Percentiles rank a stretch among this genome's conserved stretches.
phyloP scores from a whole-genome alignment of 2,888 invertebrate species.

The Amphipoea lucens region DNA sequence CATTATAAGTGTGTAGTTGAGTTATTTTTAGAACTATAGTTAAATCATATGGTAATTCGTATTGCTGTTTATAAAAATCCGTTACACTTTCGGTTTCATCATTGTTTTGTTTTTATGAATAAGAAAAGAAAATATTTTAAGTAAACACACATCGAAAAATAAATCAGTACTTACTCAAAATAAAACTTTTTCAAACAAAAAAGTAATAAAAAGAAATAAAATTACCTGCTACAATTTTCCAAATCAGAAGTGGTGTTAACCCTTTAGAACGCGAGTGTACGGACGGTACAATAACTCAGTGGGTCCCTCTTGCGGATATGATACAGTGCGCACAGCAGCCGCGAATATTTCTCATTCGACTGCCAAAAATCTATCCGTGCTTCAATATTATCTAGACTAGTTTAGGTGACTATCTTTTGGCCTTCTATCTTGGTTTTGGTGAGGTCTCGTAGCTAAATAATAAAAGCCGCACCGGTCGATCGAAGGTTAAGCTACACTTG shows the following conservation, averaged over 20 bases:
- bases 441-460: background rate
- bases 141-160: background rate
- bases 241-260: constrained; percentile 1
- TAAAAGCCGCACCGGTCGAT: background rate
- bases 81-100: background rate
- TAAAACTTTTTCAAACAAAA: background rate
- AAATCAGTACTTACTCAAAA: background rate
- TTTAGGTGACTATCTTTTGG: constrained; percentile 18
- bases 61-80: background rate
- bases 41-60: background rate
- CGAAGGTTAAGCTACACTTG: background rate
- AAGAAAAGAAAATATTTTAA: background rate
- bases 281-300: constrained; percentile 74
- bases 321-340: constrained; percentile 76
- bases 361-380: constrained; percentile 56
- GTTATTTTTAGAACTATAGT: background rate
- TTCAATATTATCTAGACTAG: constrained; percentile 42
- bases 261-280: constrained; percentile 68
- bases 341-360: constrained; percentile 70
- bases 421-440: background rate
- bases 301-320: constrained; percentile 75
- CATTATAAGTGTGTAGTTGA: background rate
- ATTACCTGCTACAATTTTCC: background rate
- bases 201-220: background rate
- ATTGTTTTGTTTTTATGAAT: background rate